A percentile compares a stretch with the other conserved stretches of the same genome.
Evolutionary conservation across 2,797 vertebrate genomes (phyloP).

Genomic region (Tiaroga cobitis): DNA sequence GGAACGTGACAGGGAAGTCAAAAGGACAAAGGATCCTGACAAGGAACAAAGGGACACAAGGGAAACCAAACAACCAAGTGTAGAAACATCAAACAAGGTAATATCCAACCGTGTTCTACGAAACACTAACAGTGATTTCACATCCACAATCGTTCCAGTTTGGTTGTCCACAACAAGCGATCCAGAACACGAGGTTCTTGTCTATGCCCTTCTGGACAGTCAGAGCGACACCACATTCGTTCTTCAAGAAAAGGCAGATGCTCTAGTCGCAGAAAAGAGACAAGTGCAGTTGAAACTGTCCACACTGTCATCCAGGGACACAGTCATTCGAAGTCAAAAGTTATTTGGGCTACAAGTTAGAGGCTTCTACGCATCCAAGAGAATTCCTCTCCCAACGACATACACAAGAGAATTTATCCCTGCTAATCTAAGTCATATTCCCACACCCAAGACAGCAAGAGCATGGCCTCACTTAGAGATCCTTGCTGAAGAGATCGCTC

Average conservation of each 20-base stretch:
- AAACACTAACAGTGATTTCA: background rate
- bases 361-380: slow-evolving; percentile 55
- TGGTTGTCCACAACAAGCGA: slow-evolving; percentile 36
- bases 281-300: slow-evolving; percentile 51
- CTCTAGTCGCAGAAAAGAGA: background rate
- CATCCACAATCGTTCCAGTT: slow-evolving; percentile 37
- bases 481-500: slow-evolving; percentile 52
- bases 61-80: background rate
- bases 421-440: slow-evolving; percentile 53
- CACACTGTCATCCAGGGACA: slow-evolving; percentile 36
- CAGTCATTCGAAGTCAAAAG: slow-evolving; percentile 34
- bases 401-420: slow-evolving; percentile 58
- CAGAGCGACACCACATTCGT: slow-evolving; percentile 33
- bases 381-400: slow-evolving; percentile 40
- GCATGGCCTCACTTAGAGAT: slow-evolving; percentile 59
- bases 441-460: slow-evolving; percentile 53
- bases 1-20: background rate
- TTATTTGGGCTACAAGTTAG: slow-evolving; percentile 51
- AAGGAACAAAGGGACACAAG: background rate
- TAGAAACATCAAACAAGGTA: background rate
- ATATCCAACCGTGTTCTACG: background rate
- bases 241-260: slow-evolving; percentile 23
- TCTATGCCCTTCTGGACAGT: slow-evolving; percentile 37
- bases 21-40: background rate
- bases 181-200: slow-evolving; percentile 17